phyloP scores from a whole-genome alignment of 2,113 vertebrate species.

The Chamaea fasciata region DNA sequence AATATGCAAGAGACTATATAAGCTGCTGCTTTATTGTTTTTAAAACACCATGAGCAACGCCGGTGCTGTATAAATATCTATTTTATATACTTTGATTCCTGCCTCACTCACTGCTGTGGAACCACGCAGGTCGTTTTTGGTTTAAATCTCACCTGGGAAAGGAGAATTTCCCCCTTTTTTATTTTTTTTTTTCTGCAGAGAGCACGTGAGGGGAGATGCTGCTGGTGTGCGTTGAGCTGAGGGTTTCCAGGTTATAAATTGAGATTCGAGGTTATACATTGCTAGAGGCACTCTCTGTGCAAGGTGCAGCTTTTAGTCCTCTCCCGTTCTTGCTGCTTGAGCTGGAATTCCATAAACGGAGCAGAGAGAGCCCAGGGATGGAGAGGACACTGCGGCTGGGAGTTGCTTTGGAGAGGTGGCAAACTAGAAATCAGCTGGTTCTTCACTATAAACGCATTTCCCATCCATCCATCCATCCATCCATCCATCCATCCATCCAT shows the following conservation, averaged over 20 bases:
- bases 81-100: constrained; percentile 54
- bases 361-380: background rate
- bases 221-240: background rate
- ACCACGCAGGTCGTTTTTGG: background rate
- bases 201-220: accelerated
- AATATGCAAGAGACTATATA: constrained; percentile 57
- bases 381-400: accelerated
- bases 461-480: background rate
- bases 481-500: background rate
- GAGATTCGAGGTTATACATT: background rate
- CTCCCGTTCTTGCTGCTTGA: background rate
- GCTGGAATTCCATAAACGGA: background rate
- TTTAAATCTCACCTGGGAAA: background rate
- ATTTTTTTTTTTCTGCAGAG: background rate
- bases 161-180: background rate
- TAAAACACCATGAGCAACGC: constrained; percentile 30
- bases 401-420: background rate
- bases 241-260: background rate
- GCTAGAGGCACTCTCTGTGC: accelerated
- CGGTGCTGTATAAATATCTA: constrained; percentile 20
- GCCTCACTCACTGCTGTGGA: background rate
- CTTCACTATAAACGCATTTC: accelerated
- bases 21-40: constrained; percentile 51
- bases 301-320: background rate
- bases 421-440: accelerated